Evolutionary conservation across 2,113 vertebrate species (phyloP).

Genomic region (Trachemys scripta): DNA sequence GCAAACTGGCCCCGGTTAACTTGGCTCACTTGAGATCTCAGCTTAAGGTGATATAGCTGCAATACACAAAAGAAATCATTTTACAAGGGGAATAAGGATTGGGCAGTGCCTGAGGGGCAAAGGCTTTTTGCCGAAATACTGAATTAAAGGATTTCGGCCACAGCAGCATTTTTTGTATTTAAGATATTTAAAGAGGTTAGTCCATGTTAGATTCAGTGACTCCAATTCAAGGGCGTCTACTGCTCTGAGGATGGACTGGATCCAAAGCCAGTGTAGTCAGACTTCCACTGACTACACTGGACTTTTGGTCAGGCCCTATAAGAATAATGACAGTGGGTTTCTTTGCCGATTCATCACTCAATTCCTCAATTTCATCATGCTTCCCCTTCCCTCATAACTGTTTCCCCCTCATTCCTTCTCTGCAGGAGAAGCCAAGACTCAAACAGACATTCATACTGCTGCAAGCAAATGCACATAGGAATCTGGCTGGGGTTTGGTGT

Average conservation of each 20-base stretch:
- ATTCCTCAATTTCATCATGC: fast-evolving
- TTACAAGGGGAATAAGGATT: too few relatives aligned
- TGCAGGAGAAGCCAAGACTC: neutral
- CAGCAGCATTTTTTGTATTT: neutral
- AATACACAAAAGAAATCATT: too few relatives aligned
- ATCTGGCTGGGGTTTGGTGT: fast-evolving
- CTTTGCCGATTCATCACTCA: neutral
- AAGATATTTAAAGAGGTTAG: neutral
- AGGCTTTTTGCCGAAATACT: too few relatives aligned
- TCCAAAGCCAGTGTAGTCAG: neutral
- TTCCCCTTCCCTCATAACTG: neutral
- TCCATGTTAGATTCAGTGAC: neutral
- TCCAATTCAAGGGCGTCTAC: too few relatives aligned
- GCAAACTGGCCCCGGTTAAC: too few relatives aligned
- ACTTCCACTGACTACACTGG: neutral
- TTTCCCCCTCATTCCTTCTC: neutral
- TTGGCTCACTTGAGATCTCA: too few relatives aligned
- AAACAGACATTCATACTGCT: fast-evolving
- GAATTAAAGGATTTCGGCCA: neutral
- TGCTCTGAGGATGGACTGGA: neutral
- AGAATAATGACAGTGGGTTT: neutral
- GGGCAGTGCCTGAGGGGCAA: too few relatives aligned
- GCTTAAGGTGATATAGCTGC: too few relatives aligned
- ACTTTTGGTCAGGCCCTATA: neutral
- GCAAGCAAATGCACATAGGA: neutral